phyloP scores from a whole-genome alignment of 1,140 invertebrate genomes.

The Daktulosphaira vitifoliae region DNA sequence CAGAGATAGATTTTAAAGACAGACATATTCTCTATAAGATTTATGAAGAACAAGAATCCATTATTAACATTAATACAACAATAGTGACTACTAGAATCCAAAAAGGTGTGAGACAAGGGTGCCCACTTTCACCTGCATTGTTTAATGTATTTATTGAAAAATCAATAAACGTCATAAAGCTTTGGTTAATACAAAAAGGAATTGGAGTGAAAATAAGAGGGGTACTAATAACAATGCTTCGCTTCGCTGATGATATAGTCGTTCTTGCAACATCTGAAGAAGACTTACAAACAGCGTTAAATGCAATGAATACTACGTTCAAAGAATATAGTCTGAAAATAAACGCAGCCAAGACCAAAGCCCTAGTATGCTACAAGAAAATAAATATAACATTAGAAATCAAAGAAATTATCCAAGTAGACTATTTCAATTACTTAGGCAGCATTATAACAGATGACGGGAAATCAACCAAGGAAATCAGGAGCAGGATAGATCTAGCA shows the following conservation, averaged over 20 bases:
- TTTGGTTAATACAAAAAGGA: not conserved
- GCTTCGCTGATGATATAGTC: constrained; percentile 32
- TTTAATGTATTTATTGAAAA: constrained; percentile 15
- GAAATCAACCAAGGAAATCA: constrained; percentile 22
- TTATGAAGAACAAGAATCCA: constrained; percentile 3
- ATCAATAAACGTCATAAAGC: constrained; percentile 6
- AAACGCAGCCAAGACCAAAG: constrained; percentile 18
- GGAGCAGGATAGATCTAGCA: not conserved
- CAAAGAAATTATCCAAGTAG: constrained; percentile 10
- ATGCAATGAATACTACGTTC: constrained; percentile 19
- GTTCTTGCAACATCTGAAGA: constrained; percentile 21
- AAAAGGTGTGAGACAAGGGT: constrained; percentile 13
- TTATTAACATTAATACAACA: not conserved
- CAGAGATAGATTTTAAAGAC: constrained; percentile 6
- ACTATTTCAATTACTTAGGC: constrained; percentile 23
- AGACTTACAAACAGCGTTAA: constrained; percentile 25
- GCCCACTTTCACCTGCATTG: not conserved
- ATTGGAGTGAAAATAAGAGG: constrained; percentile 1
- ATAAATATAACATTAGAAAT: constrained; percentile 13
- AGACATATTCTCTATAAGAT: not conserved
- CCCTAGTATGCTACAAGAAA: constrained; percentile 3
- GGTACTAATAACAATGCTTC: constrained; percentile 17
- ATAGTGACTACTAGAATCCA: not conserved
- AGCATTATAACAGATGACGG: constrained; percentile 16
- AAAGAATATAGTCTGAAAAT: constrained; percentile 33